Evolutionary conservation across 2,113 vertebrate species (phyloP).

Genomic region (Cephalophus harveyi): DNA sequence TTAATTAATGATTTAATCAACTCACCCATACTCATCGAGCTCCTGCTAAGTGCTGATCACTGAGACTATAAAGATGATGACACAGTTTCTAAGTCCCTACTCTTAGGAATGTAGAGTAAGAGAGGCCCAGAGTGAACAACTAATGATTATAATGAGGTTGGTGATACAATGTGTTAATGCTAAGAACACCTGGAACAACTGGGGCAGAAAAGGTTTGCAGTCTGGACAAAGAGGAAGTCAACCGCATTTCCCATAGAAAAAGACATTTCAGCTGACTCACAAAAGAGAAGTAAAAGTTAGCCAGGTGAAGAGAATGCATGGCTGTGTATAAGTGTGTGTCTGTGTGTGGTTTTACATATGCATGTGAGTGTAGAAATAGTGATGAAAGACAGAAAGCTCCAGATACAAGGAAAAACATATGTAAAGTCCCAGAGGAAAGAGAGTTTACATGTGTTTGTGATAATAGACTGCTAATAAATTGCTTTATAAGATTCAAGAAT

Average conservation of each 20-base stretch:
- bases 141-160: background rate
- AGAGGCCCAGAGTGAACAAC: background rate
- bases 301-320: background rate
- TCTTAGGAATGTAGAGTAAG: background rate
- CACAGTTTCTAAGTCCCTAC: background rate
- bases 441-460: background rate
- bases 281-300: background rate
- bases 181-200: background rate
- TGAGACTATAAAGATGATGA: constrained; percentile 1
- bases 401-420: background rate
- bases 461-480: background rate
- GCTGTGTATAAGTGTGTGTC: background rate
- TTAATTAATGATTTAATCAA: constrained; percentile 50
- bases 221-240: background rate
- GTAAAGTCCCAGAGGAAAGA: background rate
- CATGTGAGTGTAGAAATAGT: background rate
- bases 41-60: background rate
- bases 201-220: background rate
- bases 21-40: background rate
- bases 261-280: background rate
- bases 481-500: background rate
- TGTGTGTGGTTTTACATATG: background rate
- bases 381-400: background rate
- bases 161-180: background rate
- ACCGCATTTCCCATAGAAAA: background rate